Conservation (phyloP, 2,113 vertebrate species). For the Phaethon lepturus region DNA sequence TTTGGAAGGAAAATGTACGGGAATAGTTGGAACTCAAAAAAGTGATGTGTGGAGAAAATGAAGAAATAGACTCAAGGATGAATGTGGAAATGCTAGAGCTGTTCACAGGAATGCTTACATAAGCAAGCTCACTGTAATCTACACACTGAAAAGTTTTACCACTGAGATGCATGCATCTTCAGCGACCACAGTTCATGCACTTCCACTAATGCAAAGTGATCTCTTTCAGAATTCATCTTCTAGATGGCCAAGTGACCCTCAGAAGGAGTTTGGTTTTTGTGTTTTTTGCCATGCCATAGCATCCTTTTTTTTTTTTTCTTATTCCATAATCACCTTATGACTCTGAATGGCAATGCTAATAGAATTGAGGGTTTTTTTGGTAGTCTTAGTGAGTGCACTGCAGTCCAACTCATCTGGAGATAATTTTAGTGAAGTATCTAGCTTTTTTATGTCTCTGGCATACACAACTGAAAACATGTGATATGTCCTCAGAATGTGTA, state of each 20-base stretch:
- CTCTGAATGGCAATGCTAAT: not conserved
- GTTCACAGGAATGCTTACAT: not conserved
- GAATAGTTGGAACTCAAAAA: not conserved
- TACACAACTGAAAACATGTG: conserved; percentile 28
- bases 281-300: conserved; percentile 9
- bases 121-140: not conserved
- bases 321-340: not conserved
- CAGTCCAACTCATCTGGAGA: not conserved
- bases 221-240: not conserved
- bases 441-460: not conserved
- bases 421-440: not conserved
- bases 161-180: not conserved
- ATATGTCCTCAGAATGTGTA: conserved; percentile 17
- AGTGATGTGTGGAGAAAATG: not conserved
- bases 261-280: not conserved
- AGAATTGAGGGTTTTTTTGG: not conserved
- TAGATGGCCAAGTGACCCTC: not conserved
- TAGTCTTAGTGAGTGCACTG: not conserved
- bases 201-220: not conserved
- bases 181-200: not conserved
- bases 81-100: not conserved
- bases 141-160: not conserved
- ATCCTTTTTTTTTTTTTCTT: conserved; percentile 18
- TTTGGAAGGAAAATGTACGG: not conserved
- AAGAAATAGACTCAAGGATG: not conserved